phyloP scores from a whole-genome alignment of 2,113 vertebrate species.

The Menura novaehollandiae region DNA sequence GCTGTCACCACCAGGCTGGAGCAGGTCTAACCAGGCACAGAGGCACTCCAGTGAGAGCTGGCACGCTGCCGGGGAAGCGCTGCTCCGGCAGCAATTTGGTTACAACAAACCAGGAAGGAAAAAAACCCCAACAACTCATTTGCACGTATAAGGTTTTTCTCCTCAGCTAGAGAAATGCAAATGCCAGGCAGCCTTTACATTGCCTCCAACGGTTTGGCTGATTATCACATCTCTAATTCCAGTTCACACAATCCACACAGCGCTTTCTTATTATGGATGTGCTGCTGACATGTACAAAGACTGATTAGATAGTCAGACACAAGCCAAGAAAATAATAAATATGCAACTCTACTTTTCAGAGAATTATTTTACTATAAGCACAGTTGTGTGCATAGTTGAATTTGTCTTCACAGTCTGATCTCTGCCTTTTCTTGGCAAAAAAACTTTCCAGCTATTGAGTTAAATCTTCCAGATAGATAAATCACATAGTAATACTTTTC shows the following conservation, averaged over 20 bases:
- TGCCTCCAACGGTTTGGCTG: conserved; percentile 21
- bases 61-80: not conserved
- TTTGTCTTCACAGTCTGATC: not conserved
- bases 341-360: not conserved
- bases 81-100: not conserved
- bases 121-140: not conserved
- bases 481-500: not conserved
- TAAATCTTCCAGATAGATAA: not conserved
- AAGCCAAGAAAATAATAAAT: conserved; percentile 24
- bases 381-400: not conserved
- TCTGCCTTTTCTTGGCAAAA: not conserved
- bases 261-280: conserved; percentile 69
- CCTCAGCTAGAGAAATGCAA: not conserved
- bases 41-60: not conserved
- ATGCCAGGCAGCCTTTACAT: not conserved
- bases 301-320: conserved; percentile 64
- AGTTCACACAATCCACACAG: conserved; percentile 28
- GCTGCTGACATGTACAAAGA: conserved; percentile 50
- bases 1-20: not conserved
- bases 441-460: not conserved
- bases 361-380: not conserved
- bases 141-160: not conserved
- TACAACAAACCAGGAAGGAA: not conserved
- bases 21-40: not conserved
- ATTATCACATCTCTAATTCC: conserved; percentile 66